Evolutionary conservation across 2,113 vertebrate species (phyloP).

Genomic region (Nothocercus nigrocapillus): DNA sequence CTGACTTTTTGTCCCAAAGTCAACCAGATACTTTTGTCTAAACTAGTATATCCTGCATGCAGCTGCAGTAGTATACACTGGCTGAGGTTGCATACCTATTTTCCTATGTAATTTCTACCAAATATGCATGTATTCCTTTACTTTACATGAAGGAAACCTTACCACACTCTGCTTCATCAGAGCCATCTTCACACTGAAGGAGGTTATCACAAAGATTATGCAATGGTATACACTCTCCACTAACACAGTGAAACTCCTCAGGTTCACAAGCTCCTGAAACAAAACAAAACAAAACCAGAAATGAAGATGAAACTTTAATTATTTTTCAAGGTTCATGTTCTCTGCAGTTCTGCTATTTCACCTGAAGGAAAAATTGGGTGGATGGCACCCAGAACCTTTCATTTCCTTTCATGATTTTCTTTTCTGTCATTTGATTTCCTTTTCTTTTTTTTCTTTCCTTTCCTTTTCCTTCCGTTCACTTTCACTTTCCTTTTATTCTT

Average conservation of each 20-base stretch:
- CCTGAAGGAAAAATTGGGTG: background rate
- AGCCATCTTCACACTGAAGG: conserved; percentile 84
- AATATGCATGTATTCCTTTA: background rate
- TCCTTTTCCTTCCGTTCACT: too few species aligned
- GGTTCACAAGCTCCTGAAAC: conserved; percentile 81
- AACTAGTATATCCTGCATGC: background rate
- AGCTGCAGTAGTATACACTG: background rate
- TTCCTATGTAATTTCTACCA: background rate
- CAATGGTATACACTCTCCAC: conserved; percentile 82
- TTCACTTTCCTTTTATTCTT: background rate
- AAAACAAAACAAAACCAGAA: background rate
- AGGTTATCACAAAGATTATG: conserved; percentile 79
- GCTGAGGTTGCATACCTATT: background rate
- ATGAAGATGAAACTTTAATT: background rate
- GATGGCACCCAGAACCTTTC: background rate
- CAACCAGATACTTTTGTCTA: background rate
- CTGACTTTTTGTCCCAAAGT: background rate
- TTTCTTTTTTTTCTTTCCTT: background rate
- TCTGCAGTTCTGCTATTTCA: background rate
- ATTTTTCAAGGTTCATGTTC: background rate
- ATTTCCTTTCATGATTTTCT: background rate
- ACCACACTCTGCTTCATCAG: conserved; percentile 91
- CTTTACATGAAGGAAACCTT: conserved; percentile 27
- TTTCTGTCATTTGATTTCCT: background rate
- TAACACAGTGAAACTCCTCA: conserved; percentile 81